Conservation (phyloP, 2,797 vertebrate genomes). For the Gorsachius magnificus region DNA sequence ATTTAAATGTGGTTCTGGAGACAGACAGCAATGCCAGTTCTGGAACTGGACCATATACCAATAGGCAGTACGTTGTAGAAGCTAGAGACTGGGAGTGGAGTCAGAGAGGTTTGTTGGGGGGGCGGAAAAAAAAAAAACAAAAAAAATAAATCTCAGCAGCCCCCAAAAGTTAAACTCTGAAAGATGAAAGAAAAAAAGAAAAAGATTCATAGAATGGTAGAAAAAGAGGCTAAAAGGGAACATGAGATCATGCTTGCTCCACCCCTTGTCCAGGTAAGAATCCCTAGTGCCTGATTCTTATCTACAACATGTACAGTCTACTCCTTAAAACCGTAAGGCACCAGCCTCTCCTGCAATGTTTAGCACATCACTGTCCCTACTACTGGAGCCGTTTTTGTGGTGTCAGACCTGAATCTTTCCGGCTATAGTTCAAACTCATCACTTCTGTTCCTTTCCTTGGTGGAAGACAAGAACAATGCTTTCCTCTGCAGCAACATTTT, state of each 20-base stretch:
- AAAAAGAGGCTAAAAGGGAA: neutral
- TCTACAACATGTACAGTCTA: neutral
- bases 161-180: neutral
- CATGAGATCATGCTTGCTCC: neutral
- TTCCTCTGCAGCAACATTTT: neutral
- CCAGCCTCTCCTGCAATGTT: neutral
- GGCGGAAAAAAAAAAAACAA: too few species aligned
- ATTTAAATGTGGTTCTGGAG: neutral
- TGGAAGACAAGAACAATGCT: neutral
- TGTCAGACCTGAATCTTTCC: neutral
- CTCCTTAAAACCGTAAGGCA: neutral
- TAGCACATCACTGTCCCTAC: neutral
- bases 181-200: neutral
- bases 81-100: neutral
- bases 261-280: fast-evolving
- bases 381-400: neutral
- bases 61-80: neutral
- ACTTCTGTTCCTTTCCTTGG: neutral
- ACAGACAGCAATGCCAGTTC: neutral
- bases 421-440: neutral
- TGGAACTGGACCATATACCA: neutral
- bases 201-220: neutral
- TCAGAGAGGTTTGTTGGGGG: neutral
- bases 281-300: neutral
- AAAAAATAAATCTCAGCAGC: neutral